These are phyloP conservation scores for Raja brachyura DNA, from an alignment of 2,113 vertebrate species.

Conservation along the genomic window DNA sequence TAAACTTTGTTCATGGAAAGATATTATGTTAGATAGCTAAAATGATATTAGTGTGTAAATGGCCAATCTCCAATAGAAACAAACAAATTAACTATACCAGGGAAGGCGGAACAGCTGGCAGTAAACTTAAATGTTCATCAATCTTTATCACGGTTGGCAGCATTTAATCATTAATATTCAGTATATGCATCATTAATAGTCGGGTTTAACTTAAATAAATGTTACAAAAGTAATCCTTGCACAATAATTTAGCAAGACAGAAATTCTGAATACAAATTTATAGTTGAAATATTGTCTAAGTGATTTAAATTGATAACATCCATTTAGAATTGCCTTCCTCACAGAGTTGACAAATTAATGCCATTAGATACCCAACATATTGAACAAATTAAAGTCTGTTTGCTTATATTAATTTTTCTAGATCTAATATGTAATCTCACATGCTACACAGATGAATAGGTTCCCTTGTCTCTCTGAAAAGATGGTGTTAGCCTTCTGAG, in stretches of 20 bases:
- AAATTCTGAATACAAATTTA: not conserved
- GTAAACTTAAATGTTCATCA: not conserved
- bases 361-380: conserved; percentile 15
- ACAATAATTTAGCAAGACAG: not conserved
- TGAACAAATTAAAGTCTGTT: not conserved
- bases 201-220: not conserved
- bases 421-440: not conserved
- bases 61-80: not conserved
- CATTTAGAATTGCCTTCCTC: not conserved
- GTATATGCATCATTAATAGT: not conserved
- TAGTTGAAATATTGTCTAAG: not conserved
- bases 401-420: not conserved
- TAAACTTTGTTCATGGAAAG: not conserved
- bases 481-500: conserved; percentile 12
- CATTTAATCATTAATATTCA: not conserved
- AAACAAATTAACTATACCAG: not conserved
- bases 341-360: conserved; percentile 10
- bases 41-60: not conserved
- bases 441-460: not conserved
- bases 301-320: not conserved
- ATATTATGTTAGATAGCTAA: not conserved
- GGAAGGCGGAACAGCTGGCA: not conserved
- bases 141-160: not conserved
- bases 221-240: not conserved
- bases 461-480: not conserved